Conservation (phyloP, 2,888 invertebrate genomes). For the Rotaria sp. region DNA sequence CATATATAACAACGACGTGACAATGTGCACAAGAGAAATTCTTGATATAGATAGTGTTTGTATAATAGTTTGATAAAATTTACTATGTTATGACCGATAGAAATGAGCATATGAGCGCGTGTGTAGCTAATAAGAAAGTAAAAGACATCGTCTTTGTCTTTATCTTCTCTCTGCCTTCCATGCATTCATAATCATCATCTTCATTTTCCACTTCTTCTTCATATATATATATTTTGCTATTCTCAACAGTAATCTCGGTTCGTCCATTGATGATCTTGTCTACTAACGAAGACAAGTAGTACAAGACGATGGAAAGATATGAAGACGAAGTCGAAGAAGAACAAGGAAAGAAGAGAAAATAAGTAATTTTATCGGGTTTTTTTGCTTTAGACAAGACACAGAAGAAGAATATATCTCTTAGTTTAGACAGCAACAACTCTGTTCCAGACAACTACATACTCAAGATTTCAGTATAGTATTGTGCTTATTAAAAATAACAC, state of each 20-base stretch:
- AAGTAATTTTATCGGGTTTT: neutral
- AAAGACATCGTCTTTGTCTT: neutral
- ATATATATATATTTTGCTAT: neutral
- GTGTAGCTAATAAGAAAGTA: neutral
- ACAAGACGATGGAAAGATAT: neutral
- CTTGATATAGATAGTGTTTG: neutral
- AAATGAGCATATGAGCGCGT: neutral
- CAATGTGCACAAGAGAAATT: too few relatives aligned
- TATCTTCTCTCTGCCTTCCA: neutral
- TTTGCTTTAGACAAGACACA: neutral
- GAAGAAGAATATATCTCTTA: neutral
- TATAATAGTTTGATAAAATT: neutral
- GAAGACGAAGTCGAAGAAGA: neutral
- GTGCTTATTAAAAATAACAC: neutral
- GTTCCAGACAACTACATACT: neutral
- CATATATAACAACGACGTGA: too few relatives aligned
- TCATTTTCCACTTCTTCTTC: neutral
- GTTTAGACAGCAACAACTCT: neutral
- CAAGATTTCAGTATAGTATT: neutral
- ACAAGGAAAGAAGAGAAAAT: neutral
- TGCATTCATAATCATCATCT: neutral
- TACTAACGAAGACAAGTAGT: constrained; percentile 10
- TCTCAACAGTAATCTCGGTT: neutral
- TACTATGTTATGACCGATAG: neutral
- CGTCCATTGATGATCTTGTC: neutral